These are phyloP conservation scores for Hydractinia symbiolongicarpus DNA, from an alignment of 30 jellyfish, hydroid and myxozoan genomes.

Conservation along the genomic window DNA sequence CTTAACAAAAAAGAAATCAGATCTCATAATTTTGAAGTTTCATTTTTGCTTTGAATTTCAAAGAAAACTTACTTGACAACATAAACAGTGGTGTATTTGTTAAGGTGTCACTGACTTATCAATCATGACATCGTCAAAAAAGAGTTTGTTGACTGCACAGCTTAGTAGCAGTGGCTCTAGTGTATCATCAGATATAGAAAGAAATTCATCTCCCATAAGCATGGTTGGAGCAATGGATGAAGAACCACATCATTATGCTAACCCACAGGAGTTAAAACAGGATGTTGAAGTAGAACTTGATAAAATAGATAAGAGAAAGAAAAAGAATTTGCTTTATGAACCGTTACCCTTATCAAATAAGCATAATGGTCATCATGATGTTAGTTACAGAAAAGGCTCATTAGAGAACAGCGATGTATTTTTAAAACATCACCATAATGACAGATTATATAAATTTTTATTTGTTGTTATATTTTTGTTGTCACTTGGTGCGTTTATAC, in stretches of 20 bases:
- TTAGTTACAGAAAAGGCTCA: background rate
- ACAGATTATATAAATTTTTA: slow-evolving; percentile 17
- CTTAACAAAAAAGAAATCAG: too few species aligned
- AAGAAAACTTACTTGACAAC: background rate
- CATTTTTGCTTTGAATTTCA: background rate
- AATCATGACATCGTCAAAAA: background rate
- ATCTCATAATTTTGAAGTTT: background rate
- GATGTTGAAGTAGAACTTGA: slow-evolving; percentile 13
- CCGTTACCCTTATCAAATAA: slow-evolving; percentile 21
- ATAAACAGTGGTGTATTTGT: background rate
- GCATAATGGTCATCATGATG: slow-evolving; percentile 6
- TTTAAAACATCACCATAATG: background rate
- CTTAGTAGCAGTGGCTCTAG: slow-evolving; percentile 1
- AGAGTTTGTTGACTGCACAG: background rate
- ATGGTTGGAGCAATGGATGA: background rate
- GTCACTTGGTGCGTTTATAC: slow-evolving; percentile 23
- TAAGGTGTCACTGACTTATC: background rate
- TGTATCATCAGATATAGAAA: slow-evolving; percentile 10
- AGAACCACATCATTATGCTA: slow-evolving; percentile 19
- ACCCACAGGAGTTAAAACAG: slow-evolving; percentile 24
- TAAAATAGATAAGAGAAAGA: slow-evolving; percentile 10
- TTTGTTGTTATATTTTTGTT: slow-evolving; percentile 14
- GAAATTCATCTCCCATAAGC: slow-evolving; percentile 9
- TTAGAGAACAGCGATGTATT: background rate
- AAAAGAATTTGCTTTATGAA: slow-evolving; percentile 19